phyloP scores from a whole-genome alignment of 2,888 invertebrate species.

The Lysandra coridon region DNA sequence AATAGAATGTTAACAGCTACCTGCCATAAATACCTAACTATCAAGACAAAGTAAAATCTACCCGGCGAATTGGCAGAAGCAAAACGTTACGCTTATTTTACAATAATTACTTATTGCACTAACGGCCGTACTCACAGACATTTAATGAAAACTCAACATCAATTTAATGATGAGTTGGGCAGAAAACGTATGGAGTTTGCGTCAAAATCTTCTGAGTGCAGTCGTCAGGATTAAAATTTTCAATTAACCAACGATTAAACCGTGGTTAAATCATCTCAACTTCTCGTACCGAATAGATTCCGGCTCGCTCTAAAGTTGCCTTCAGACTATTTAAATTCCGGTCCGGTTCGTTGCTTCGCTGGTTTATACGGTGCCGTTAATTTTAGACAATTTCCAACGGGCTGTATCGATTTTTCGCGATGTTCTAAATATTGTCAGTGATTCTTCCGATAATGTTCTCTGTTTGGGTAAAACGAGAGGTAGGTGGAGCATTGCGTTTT shows the following conservation, averaged over 20 bases:
- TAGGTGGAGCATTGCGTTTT: no score
- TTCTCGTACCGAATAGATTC: conserved; percentile 44
- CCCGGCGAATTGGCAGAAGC: no score
- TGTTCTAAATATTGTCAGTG: conserved; percentile 22
- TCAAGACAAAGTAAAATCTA: no score
- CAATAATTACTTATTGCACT: no score
- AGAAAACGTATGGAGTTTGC: no score
- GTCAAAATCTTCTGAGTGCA: no score
- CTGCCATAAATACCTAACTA: background rate
- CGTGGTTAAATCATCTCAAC: background rate
- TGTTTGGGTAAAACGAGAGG: background rate
- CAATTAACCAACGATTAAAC: conserved; percentile 14
- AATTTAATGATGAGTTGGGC: no score
- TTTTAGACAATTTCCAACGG: conserved; percentile 73
- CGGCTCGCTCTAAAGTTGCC: conserved; percentile 64
- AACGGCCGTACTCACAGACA: no score
- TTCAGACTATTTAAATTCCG: conserved; percentile 79
- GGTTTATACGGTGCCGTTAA: conserved; percentile 79
- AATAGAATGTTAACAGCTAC: background rate
- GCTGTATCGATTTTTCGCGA: conserved; percentile 60
- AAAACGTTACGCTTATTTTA: background rate
- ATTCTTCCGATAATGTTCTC: background rate
- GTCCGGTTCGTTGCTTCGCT: conserved; percentile 79
- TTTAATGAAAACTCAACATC: no score
- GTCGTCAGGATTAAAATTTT: background rate